phyloP scores from a whole-genome alignment of 2,797 vertebrate genomes.

The Protonibea diacanthus region DNA sequence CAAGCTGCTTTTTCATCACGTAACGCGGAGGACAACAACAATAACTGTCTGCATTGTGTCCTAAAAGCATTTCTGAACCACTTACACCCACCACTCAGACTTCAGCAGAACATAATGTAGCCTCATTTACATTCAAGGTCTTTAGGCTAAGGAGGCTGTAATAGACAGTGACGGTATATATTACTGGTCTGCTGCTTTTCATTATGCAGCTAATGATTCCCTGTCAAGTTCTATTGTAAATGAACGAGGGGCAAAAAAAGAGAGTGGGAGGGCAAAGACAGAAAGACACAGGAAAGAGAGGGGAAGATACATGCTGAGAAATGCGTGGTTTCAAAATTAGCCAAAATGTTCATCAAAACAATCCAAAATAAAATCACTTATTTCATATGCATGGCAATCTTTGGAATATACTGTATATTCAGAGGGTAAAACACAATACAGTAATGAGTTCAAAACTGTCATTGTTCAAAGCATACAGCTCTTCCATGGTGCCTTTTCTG shows the following conservation, averaged over 20 bases:
- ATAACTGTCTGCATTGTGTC: constrained; percentile 28
- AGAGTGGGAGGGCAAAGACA: constrained; percentile 50
- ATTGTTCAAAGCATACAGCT: not conserved
- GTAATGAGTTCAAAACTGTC: not conserved
- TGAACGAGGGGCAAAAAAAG: constrained; percentile 57
- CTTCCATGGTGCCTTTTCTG: not conserved
- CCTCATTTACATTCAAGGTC: constrained; percentile 73
- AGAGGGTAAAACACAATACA: not conserved
- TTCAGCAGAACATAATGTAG: constrained; percentile 46
- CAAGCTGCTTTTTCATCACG: constrained; percentile 10
- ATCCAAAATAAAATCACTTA: not conserved
- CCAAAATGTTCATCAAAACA: not conserved
- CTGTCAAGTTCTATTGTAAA: constrained; percentile 79
- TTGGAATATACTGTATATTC: not conserved
- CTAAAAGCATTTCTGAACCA: constrained; percentile 47
- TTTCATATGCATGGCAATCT: not conserved
- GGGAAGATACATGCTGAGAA: constrained; percentile 1
- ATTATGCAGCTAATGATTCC: constrained; percentile 80
- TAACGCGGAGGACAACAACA: constrained; percentile 2
- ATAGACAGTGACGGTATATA: constrained; percentile 77
- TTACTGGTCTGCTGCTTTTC: constrained; percentile 80
- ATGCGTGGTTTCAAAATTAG: not conserved
- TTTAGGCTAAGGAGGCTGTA: constrained; percentile 75
- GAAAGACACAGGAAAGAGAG: constrained; percentile 2
- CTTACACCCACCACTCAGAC: constrained; percentile 40